Evolutionary conservation across 2,888 invertebrate species (phyloP).

Genomic region (Protonemura montana): DNA sequence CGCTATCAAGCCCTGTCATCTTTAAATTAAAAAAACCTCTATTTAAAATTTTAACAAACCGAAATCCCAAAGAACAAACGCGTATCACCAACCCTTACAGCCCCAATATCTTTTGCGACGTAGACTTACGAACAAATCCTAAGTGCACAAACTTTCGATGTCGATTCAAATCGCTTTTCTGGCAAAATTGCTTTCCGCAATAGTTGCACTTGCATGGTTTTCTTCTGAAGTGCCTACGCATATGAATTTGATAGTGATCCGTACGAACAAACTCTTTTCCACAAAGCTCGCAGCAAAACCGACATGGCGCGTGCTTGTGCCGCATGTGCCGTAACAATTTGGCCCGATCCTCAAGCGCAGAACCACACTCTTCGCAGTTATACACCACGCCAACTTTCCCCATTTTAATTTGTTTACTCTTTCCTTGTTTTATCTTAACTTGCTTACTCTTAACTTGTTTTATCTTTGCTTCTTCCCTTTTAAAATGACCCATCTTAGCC

Average conservation of each 20-base stretch:
- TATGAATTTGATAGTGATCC: slow-evolving; percentile 12
- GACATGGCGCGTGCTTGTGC: neutral
- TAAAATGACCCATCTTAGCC: no score
- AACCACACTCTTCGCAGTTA: neutral
- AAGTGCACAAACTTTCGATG: neutral
- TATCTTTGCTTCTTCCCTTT: no score
- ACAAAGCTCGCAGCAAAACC: neutral
- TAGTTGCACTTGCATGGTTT: neutral
- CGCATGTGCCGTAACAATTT: neutral
- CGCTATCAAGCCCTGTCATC: no score
- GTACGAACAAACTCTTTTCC: neutral
- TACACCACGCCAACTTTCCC: neutral
- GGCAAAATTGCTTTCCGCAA: neutral
- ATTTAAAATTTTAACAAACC: no score
- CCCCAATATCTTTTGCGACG: no score
- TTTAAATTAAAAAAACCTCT: no score
- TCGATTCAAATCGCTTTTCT: slow-evolving; percentile 27
- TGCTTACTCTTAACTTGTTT: no score
- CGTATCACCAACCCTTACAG: no score
- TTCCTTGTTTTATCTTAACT: no score
- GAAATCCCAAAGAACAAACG: no score
- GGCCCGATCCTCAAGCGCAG: no score
- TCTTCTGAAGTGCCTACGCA: neutral
- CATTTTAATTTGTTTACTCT: no score
- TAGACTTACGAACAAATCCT: neutral